Evolutionary conservation across 1,140 invertebrate species (phyloP), one percentile per base, ranked within the genome.

Genomic region (Penaeus indicus): DNA sequence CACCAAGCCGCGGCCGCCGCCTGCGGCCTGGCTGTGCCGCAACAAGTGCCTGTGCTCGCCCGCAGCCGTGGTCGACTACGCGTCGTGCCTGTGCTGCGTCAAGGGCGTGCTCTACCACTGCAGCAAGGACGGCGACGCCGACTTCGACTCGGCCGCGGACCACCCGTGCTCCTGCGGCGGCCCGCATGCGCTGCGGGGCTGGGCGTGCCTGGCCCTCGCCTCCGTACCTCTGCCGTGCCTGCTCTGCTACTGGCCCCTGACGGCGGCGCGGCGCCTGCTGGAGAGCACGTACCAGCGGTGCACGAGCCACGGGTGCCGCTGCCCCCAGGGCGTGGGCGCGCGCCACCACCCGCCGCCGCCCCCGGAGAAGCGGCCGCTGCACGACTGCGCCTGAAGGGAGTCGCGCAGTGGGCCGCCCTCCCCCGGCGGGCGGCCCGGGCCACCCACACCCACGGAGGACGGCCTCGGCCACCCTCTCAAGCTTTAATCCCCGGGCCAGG

Each of bases 41-140:
- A 95, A 96, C 92, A 95, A 95, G 92, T 97, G 96, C 93, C 95
- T 97, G 91, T 96, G 97, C 93, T 97, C 96, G 91, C 96, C 96
- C 78, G 96, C 97, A 92, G 95, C 96, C 86, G 94, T 95, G 90
- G 95, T 98, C 89, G 97, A 98, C 93, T 96, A 97, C 92, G 95
- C 96, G 81, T 97, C 97, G 87, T 98, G 97, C 92, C 94, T 98
- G 93, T 98, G 97, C 94, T 98, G 97, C 93, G 97, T 97, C 90
- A 97, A 98, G 92, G 97, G 96, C 69, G 92, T 97, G 60, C 97
- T 98, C 93, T 99, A 98, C 93, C 97, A 98, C 92, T 98, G 97
- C 93, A 95, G 95, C 89, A 95, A 96, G 92, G 96, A 96, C 91
- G 94, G 95, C 88, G 95, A 96, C 88, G 94, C 94, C 75, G 95